Conservation (phyloP, 92 coral and sea anemone species). For the Chrysogorgia sp. region DNA sequence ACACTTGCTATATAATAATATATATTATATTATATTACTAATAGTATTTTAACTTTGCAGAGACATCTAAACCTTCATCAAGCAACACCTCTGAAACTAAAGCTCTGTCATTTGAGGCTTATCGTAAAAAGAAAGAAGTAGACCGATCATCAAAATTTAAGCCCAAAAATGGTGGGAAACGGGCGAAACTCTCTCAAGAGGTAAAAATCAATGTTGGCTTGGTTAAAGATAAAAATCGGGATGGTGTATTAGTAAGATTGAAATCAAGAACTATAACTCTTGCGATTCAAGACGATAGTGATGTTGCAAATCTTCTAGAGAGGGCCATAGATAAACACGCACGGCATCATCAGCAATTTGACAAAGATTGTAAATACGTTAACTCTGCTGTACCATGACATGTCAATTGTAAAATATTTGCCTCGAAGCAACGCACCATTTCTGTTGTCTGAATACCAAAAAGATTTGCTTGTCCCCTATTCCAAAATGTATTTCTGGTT, state of each 20-base stretch:
- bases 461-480: slow-evolving; percentile 65
- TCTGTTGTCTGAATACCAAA: slow-evolving; percentile 57
- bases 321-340: slow-evolving; percentile 62
- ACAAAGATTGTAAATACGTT: slow-evolving; percentile 46
- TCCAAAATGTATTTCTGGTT: slow-evolving; percentile 75
- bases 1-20: too few species aligned
- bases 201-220: slow-evolving; percentile 26
- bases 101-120: slow-evolving; percentile 26
- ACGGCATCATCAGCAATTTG: slow-evolving; percentile 54
- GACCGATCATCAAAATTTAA: slow-evolving; percentile 24
- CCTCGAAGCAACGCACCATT: slow-evolving; percentile 64
- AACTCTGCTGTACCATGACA: slow-evolving; percentile 44
- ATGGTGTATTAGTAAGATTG: slow-evolving; percentile 5
- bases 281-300: slow-evolving; percentile 13
- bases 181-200: neutral
- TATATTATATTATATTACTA: too few species aligned
- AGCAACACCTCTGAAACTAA: neutral
- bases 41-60: neutral
- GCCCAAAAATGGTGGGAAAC: slow-evolving; percentile 24
- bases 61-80: neutral
- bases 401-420: slow-evolving; percentile 58
- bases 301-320: slow-evolving; percentile 43
- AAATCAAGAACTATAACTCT: slow-evolving; percentile 30
- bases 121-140: slow-evolving; percentile 22
- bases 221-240: slow-evolving; percentile 20